Conservation (phyloP, 92 coral and sea anemone genomes). For the Diadumene lineata region DNA sequence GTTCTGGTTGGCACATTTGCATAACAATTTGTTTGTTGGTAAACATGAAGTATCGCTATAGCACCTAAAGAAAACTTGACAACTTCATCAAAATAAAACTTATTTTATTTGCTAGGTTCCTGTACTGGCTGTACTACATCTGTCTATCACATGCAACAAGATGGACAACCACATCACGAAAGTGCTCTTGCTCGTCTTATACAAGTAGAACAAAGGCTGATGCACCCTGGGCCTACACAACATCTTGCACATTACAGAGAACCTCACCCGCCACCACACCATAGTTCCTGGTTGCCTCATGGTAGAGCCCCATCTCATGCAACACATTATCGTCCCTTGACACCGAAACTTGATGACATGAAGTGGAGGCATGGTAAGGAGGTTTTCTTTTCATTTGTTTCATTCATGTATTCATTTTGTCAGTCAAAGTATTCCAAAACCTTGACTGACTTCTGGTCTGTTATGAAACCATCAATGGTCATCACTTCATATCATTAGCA, state of each 20-base stretch:
- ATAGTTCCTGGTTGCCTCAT: slow-evolving; percentile 57
- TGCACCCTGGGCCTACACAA: slow-evolving; percentile 38
- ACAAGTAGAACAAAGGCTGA: slow-evolving; percentile 90
- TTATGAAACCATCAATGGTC: too few relatives aligned
- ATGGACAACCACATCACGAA: slow-evolving; percentile 40
- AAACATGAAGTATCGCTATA: too few relatives aligned
- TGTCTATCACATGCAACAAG: slow-evolving; percentile 34
- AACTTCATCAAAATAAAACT: too few relatives aligned
- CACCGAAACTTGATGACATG: slow-evolving; percentile 66
- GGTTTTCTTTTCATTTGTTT: too few relatives aligned
- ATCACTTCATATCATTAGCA: too few relatives aligned
- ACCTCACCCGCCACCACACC: slow-evolving; percentile 58
- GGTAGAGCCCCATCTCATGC: slow-evolving; percentile 31
- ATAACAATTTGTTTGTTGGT: too few relatives aligned
- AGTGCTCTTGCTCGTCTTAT: slow-evolving; percentile 88
- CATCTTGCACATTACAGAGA: slow-evolving; percentile 66
- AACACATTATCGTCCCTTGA: slow-evolving; percentile 29
- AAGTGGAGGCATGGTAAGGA: slow-evolving; percentile 56
- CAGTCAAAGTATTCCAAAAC: too few relatives aligned
- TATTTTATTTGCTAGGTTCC: slow-evolving; percentile 23
- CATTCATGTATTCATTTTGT: too few relatives aligned
- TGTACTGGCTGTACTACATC: slow-evolving; percentile 50
- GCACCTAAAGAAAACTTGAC: too few relatives aligned
- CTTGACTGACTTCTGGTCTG: too few relatives aligned
- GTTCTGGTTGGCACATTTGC: too few relatives aligned